Evolutionary conservation across 1,140 invertebrate species (phyloP).

Genomic region (Lethrus apterus): DNA sequence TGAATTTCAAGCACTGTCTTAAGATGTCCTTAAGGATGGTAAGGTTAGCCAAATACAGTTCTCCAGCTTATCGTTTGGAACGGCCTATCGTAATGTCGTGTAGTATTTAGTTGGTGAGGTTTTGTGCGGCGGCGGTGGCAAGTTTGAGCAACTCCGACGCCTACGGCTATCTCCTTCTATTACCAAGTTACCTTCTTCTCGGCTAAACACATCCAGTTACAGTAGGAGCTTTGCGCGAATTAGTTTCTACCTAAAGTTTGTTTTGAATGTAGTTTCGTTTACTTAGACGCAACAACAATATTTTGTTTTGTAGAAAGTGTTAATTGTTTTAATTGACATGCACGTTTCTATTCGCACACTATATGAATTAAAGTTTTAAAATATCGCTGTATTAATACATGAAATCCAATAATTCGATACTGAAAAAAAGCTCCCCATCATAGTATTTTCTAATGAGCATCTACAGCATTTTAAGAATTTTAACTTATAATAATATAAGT

Average conservation of each 20-base stretch:
- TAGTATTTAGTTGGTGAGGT: slow-evolving; percentile 11
- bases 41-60: slow-evolving; percentile 13
- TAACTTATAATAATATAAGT: no score
- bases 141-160: slow-evolving; percentile 19
- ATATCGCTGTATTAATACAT: no score
- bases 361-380: no score
- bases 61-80: slow-evolving; percentile 8
- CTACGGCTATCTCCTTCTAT: slow-evolving; percentile 21
- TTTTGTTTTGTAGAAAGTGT: slow-evolving; percentile 19
- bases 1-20: slow-evolving; percentile 22
- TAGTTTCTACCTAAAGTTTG: slow-evolving; percentile 28
- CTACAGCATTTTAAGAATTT: no score
- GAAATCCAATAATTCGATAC: no score
- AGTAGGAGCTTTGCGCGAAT: slow-evolving; percentile 25
- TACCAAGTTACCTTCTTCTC: slow-evolving; percentile 16
- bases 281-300: slow-evolving; percentile 23
- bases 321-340: slow-evolving; percentile 16
- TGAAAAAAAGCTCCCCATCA: no score
- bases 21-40: slow-evolving; percentile 20
- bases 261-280: slow-evolving; percentile 28
- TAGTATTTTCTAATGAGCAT: no score
- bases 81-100: background rate
- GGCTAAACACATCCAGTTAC: slow-evolving; percentile 26
- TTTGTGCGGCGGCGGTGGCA: background rate
- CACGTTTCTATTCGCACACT: no score